Evolutionary conservation across 2,113 vertebrate genomes (phyloP).

Genomic region (Myotis lucifugus): DNA sequence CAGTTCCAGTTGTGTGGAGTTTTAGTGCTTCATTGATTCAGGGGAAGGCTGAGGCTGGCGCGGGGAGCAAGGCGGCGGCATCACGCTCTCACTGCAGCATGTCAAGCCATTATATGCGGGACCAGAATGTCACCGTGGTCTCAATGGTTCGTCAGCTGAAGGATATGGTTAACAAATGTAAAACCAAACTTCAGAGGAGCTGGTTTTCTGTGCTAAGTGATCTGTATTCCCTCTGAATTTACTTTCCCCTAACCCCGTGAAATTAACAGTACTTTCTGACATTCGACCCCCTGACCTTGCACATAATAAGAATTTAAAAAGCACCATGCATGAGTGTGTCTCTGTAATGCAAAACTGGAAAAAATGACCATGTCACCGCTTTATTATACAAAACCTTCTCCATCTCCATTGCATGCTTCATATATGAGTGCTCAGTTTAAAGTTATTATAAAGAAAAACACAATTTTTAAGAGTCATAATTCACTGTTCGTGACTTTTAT

Average conservation of each 20-base stretch:
- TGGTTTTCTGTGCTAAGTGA: slow-evolving; percentile 98
- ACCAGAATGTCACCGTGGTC: slow-evolving; percentile 89
- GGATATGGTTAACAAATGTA: slow-evolving; percentile 98
- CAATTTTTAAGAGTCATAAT: slow-evolving; percentile 87
- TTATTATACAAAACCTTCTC: slow-evolving; percentile 94
- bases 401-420: slow-evolving; percentile 89
- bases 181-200: slow-evolving; percentile 92
- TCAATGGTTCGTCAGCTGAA: slow-evolving; percentile 94
- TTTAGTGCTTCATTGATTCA: slow-evolving; percentile 81
- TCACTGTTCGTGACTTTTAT: slow-evolving; percentile 89
- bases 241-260: slow-evolving; percentile 99
- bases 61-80: slow-evolving; percentile 79
- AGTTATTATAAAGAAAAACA: slow-evolving; percentile 90
- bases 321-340: slow-evolving; percentile 98
- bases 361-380: slow-evolving; percentile 94
- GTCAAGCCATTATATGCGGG: slow-evolving; percentile 90
- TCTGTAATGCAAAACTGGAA: slow-evolving; percentile 93
- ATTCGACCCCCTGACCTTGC: slow-evolving; percentile 93
- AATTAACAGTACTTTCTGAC: slow-evolving; percentile 99
- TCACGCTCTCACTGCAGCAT: slow-evolving; percentile 86
- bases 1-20: slow-evolving; percentile 86
- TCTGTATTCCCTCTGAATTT: slow-evolving; percentile 99
- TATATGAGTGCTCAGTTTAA: slow-evolving; percentile 85
- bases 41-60: slow-evolving; percentile 75
- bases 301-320: slow-evolving; percentile 99